Evolutionary conservation across 1,140 invertebrate species (phyloP), one percentile per base, ranked within the genome.

Genomic region (Battus philenor): DNA sequence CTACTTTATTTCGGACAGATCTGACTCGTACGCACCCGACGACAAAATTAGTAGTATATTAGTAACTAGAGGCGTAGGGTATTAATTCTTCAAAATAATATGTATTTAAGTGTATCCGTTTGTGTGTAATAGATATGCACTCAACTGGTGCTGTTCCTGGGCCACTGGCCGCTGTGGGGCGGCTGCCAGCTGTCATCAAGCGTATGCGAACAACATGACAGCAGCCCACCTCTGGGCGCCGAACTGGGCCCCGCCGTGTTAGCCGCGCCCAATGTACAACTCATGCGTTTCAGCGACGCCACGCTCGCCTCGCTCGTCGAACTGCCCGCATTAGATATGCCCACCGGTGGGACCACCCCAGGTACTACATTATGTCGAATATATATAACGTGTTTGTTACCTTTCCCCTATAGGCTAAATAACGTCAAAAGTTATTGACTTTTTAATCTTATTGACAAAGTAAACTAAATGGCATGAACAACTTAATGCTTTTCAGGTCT

Each of bases 161-260:
- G 98, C 74, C 98, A 97, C 92, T 97, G 96, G 69, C 96, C 98
- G 90, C 70, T 86, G 27, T 86, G 83, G 72, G 64, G 67, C 51
- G 80, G 83, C 7, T 86, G 86, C 45, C 80, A 85, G 59, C 86
- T 97, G 7, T 93, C 93, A 49, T 97, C 95, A 1, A 87, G 94
- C 55, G 95, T 98, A 1, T 94, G 94, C 47, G 97, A 99, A 86
- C 91, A 96, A 55, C 96, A 98, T 73, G 97, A 99, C 81, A 91
- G 69, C 47, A 89, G 59, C 12, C 91, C 93, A 1, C 90, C 92
- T 44, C 86, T 93, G 18, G 88, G 90, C 8, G 90, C 92, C 49
- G 95, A 97, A 63, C 77, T 97, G 2, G 92, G 91, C 22, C 87
- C 90, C 4, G 91, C 94, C 20, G 91, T 97, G 33, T 94, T 98